phyloP scores from a whole-genome alignment of 2,113 vertebrate species.

The Leucopternis melanops region DNA sequence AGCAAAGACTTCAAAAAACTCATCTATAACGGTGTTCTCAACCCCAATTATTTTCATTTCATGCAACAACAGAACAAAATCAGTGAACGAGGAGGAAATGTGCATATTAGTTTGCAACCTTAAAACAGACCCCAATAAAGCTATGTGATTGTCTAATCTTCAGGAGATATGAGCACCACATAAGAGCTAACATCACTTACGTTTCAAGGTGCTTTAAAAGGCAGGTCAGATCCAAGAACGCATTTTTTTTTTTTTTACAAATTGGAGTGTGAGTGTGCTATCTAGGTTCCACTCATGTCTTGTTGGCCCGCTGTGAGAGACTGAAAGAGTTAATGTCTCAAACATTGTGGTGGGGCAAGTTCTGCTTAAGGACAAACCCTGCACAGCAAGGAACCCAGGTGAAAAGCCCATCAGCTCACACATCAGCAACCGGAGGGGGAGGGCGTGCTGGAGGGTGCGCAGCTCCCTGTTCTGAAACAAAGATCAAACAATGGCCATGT shows the following conservation, averaged over 20 bases:
- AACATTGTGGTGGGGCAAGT: too few relatives aligned
- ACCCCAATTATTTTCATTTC: neutral
- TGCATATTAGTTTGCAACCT: neutral
- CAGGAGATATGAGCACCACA: neutral
- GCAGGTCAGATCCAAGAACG: neutral
- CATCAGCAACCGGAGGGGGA: too few relatives aligned
- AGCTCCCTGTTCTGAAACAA: too few relatives aligned
- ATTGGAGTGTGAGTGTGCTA: neutral
- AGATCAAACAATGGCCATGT: too few relatives aligned
- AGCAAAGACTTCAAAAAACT: neutral
- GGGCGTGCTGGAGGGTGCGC: too few relatives aligned
- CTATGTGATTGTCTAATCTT: neutral
- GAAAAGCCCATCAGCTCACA: too few relatives aligned
- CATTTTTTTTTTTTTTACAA: neutral
- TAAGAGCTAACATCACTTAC: neutral
- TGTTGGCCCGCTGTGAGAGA: too few relatives aligned
- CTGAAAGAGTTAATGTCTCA: too few relatives aligned
- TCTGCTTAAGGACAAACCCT: too few relatives aligned
- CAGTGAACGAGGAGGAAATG: neutral
- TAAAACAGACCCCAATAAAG: neutral
- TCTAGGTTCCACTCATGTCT: neutral
- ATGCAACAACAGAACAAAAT: neutral
- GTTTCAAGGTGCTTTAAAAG: neutral
- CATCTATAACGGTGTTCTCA: neutral
- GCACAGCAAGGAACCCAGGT: too few relatives aligned